phyloP scores from a whole-genome alignment of 2,888 invertebrate genomes.

The Lithophane leautieri region DNA sequence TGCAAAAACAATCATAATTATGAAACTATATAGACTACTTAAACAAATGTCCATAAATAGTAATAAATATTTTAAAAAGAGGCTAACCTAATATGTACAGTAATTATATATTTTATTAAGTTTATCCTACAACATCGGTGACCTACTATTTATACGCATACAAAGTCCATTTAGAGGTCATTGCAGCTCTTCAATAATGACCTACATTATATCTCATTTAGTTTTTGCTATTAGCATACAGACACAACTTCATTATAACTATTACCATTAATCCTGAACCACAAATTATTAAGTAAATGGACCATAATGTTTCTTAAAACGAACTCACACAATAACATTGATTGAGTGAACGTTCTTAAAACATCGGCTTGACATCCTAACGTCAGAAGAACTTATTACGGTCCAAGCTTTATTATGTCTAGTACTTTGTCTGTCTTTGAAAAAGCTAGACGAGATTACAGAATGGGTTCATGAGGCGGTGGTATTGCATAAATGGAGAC shows the following conservation, averaged over 20 bases:
- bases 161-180: constrained; percentile 16
- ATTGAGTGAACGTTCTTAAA: constrained; percentile 52
- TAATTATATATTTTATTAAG: neutral
- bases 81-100: neutral
- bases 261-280: constrained; percentile 40
- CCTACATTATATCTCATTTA: constrained; percentile 46
- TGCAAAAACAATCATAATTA: neutral
- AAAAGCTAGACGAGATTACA: constrained; percentile 61
- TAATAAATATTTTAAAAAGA: neutral
- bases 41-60: neutral
- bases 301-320: constrained; percentile 25
- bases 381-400: constrained; percentile 59
- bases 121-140: neutral
- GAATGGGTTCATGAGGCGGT: constrained; percentile 60
- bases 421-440: constrained; percentile 49
- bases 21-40: neutral
- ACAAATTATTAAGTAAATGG: constrained; percentile 32
- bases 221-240: constrained; percentile 25
- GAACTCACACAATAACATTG: constrained; percentile 37
- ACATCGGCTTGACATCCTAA: constrained; percentile 50
- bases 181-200: constrained; percentile 13
- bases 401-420: constrained; percentile 52
- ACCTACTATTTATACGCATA: constrained; percentile 6
- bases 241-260: constrained; percentile 23
- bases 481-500: constrained; percentile 60